Evolutionary conservation across 2,113 vertebrate genomes (phyloP).

Genomic region (Neolamprologus hecqui): DNA sequence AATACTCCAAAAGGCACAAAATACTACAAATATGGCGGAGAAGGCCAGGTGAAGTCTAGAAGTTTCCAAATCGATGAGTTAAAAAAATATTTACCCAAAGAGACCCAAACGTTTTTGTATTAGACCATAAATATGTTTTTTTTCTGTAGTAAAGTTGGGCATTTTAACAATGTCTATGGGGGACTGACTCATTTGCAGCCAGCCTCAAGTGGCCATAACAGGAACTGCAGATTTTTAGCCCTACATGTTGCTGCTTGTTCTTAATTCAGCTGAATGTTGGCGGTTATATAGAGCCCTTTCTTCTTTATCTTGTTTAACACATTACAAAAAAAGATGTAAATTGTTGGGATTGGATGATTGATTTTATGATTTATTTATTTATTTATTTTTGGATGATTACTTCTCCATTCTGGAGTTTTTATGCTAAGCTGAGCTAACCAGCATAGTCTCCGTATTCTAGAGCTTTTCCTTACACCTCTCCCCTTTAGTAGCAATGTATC

Average conservation of each 20-base stretch:
- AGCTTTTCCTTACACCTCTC: not conserved
- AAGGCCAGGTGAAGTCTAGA: not conserved
- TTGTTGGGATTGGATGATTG: not conserved
- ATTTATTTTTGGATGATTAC: rapidly evolving
- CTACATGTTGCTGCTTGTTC: not conserved
- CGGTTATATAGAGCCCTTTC: not conserved
- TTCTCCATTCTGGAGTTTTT: not conserved
- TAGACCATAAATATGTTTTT: not conserved
- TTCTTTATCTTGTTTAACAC: not conserved
- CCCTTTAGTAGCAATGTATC: not conserved
- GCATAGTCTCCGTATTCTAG: not conserved
- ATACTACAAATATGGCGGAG: not conserved
- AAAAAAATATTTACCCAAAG: not conserved
- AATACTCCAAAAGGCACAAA: not conserved
- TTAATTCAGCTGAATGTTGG: not conserved
- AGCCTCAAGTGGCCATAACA: not conserved
- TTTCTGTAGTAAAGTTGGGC: not conserved
- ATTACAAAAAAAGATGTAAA: not conserved
- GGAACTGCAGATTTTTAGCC: not conserved
- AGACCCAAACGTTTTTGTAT: not conserved
- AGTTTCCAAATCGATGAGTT: not conserved
- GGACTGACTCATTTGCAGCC: not conserved
- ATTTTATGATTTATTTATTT: not conserved
- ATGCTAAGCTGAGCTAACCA: not conserved
- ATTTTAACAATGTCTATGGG: not conserved